Conservation (phyloP, 2,888 invertebrate species). For the Xanthorhoe designata region DNA sequence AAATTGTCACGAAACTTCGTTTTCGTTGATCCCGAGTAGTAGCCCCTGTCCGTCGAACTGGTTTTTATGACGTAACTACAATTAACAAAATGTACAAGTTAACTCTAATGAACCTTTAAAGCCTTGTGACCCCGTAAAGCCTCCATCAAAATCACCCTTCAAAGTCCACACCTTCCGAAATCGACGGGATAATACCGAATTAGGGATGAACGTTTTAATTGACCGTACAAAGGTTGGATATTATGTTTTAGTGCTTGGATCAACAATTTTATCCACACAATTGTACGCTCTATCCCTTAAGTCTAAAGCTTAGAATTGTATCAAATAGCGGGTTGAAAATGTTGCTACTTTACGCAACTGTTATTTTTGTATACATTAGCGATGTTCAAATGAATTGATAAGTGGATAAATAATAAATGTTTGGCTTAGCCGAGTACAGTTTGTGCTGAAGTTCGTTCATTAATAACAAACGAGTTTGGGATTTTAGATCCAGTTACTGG, state of each 20-base stretch:
- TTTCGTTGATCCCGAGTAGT: no score
- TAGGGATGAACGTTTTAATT: slow-evolving; percentile 46
- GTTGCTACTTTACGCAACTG: slow-evolving; percentile 6
- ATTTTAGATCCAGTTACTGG: neutral
- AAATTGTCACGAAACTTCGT: no score
- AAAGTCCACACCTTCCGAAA: slow-evolving; percentile 43
- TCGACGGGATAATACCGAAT: slow-evolving; percentile 46
- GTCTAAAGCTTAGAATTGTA: slow-evolving; percentile 16
- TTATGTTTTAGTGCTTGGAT: slow-evolving; percentile 35
- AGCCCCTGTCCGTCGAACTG: no score
- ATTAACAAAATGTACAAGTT: slow-evolving; percentile 2
- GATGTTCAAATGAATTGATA: slow-evolving; percentile 21
- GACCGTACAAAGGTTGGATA: slow-evolving; percentile 40
- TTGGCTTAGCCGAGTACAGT: slow-evolving; percentile 6
- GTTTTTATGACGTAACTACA: neutral
- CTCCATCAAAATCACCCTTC: slow-evolving; percentile 38
- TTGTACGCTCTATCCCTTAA: neutral
- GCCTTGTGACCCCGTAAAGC: slow-evolving; percentile 40
- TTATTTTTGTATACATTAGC: slow-evolving; percentile 24
- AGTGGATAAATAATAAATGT: slow-evolving; percentile 15
- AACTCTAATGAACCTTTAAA: slow-evolving; percentile 4
- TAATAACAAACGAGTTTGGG: neutral
- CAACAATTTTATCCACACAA: slow-evolving; percentile 21
- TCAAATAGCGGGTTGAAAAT: neutral
- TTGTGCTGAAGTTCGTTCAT: neutral